Percentiles rank a stretch among this genome's conserved stretches.
Evolutionary conservation across 2,113 vertebrate species (phyloP).

Genomic region (Ameiurus melas): DNA sequence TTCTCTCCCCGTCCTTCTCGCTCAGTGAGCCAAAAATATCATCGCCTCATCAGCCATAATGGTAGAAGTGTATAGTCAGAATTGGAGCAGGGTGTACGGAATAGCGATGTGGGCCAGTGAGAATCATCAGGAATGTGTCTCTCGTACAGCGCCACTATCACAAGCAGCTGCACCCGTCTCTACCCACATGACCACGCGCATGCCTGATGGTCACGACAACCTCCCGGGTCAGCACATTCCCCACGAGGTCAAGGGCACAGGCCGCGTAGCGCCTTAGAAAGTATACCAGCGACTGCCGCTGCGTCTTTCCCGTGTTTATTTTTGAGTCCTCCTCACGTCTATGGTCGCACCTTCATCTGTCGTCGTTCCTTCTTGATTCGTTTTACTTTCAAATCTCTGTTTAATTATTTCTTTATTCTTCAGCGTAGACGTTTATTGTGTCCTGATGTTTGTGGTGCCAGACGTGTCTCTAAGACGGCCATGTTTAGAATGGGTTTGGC

Average conservation of each 20-base stretch:
- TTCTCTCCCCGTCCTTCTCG: not conserved
- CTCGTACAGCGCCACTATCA: constrained; percentile 4
- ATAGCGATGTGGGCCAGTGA: constrained; percentile 39
- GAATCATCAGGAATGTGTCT: constrained; percentile 16
- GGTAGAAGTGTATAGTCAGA: constrained; percentile 39
- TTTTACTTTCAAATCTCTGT: not conserved
- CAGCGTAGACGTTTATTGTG: not conserved
- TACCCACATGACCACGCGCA: not conserved
- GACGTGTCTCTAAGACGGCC: not conserved
- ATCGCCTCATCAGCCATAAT: constrained; percentile 42
- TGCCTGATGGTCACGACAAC: constrained; percentile 21
- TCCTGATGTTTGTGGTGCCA: not conserved
- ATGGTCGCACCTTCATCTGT: not conserved
- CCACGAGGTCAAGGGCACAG: constrained; percentile 15
- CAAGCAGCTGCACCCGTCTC: constrained; percentile 28
- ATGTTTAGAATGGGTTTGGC: not conserved
- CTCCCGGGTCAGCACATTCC: constrained; percentile 1
- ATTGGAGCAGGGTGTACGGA: constrained; percentile 40
- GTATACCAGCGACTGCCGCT: not conserved
- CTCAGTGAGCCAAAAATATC: constrained; percentile 47
- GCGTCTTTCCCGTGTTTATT: not conserved
- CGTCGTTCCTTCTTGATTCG: not conserved
- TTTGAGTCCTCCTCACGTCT: constrained; percentile 12
- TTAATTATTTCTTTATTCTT: not conserved
- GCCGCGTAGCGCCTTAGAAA: not conserved